Evolutionary conservation across 2,888 invertebrate genomes (phyloP).

Genomic region (Mythimna albipuncta): DNA sequence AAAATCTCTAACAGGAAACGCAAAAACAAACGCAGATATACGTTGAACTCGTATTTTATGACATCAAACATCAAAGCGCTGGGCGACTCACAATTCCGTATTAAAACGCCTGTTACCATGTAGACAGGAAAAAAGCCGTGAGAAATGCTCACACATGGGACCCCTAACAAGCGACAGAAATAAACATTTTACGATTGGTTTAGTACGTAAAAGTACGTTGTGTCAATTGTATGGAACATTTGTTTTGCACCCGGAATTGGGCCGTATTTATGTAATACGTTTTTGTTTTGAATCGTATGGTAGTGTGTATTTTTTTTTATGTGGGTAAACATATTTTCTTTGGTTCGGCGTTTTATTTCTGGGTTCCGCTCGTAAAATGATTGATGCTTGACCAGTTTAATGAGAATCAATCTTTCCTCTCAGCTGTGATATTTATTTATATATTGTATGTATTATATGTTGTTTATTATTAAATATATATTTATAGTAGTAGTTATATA

Average conservation of each 20-base stretch:
- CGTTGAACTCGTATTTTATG: slow-evolving; percentile 33
- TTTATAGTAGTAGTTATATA: too few relatives aligned
- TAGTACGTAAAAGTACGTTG: slow-evolving; percentile 35
- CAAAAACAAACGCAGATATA: slow-evolving; percentile 6
- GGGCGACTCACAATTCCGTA: slow-evolving; percentile 31
- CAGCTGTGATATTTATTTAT: too few relatives aligned
- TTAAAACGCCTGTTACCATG: slow-evolving; percentile 49
- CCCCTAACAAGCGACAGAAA: slow-evolving; percentile 60
- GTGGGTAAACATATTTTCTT: background rate
- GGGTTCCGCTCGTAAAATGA: slow-evolving; percentile 7
- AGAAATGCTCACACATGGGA: slow-evolving; percentile 49
- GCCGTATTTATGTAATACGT: slow-evolving; percentile 19
- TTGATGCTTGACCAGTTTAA: background rate
- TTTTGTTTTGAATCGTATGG: slow-evolving; percentile 41
- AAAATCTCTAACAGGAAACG: background rate
- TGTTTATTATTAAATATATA: too few relatives aligned
- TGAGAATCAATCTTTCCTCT: too few relatives aligned
- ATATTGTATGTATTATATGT: too few relatives aligned
- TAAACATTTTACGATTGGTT: slow-evolving; percentile 66
- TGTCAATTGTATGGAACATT: slow-evolving; percentile 57
- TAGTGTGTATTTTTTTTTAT: slow-evolving; percentile 17
- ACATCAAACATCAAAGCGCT: slow-evolving; percentile 37
- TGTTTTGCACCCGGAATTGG: slow-evolving; percentile 38
- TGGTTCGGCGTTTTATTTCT: background rate
- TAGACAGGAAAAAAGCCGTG: slow-evolving; percentile 44